Percentiles rank a stretch among this genome's conserved stretches.
These are phyloP conservation scores for Urocyon cinereoargenteus DNA, from an alignment of 2,797 vertebrate genomes.

Conservation along the genomic window DNA sequence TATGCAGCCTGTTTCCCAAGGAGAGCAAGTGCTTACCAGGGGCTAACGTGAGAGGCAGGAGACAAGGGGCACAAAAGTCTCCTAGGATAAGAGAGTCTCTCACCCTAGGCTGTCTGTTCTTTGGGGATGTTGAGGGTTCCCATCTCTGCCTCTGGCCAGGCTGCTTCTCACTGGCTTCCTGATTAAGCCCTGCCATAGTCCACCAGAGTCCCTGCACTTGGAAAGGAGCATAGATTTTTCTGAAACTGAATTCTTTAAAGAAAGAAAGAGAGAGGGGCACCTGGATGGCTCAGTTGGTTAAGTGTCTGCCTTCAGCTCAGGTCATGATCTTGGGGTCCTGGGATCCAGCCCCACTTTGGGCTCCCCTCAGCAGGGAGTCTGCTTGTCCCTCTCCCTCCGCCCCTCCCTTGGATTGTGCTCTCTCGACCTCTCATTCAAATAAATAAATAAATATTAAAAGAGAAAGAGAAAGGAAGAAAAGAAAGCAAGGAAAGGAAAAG, in stretches of 20 bases:
- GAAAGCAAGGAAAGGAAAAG: neutral
- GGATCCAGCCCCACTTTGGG: neutral
- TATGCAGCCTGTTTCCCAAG: neutral
- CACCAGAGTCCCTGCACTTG: neutral
- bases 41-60: neutral
- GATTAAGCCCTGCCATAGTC: neutral
- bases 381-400: neutral
- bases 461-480: neutral
- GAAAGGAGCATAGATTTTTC: neutral
- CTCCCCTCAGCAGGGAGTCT: neutral
- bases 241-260: neutral
- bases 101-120: neutral
- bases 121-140: neutral
- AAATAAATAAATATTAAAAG: neutral
- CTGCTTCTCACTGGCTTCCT: neutral
- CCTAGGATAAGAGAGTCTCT: neutral
- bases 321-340: neutral
- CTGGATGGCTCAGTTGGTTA: neutral
- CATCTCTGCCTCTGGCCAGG: neutral
- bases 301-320: neutral
- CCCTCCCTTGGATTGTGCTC: neutral
- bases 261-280: neutral
- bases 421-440: neutral
- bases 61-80: fast-evolving
- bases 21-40: too few species aligned